A percentile compares a stretch with the other conserved stretches of the same genome.
phyloP scores from a whole-genome alignment of 2,888 invertebrate genomes.

The Athalia circularis region DNA sequence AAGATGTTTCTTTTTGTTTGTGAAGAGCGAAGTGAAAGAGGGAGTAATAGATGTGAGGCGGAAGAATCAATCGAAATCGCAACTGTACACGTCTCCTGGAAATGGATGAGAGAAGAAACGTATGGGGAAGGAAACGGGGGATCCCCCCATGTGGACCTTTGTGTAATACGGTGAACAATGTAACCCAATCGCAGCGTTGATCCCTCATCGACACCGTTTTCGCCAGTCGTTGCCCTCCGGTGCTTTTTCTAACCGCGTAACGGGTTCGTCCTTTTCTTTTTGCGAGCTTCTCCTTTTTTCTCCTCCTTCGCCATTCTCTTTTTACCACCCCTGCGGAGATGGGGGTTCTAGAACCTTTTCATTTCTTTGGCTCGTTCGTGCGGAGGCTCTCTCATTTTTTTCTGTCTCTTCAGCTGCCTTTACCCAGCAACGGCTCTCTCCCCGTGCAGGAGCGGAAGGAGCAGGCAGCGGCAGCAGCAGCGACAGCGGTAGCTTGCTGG shows the following conservation, averaged over 20 bases:
- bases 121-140: not conserved
- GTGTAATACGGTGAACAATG: constrained; percentile 56
- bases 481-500: not conserved
- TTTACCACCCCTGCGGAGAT: not conserved
- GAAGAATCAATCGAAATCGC: constrained; percentile 28
- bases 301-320: not conserved
- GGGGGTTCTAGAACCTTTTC: constrained; percentile 21
- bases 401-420: constrained; percentile 1
- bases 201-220: constrained; percentile 43
- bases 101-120: constrained; percentile 20
- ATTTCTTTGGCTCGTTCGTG: not conserved
- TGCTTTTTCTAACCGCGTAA: constrained; percentile 4
- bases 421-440: not conserved
- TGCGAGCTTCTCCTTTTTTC: not conserved
- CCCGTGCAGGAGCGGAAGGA: not conserved
- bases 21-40: not conserved
- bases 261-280: not conserved
- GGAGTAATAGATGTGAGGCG: not conserved
- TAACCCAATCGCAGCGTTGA: constrained; percentile 55
- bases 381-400: not conserved
- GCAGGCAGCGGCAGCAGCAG: not conserved
- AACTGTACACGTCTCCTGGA: constrained; percentile 13
- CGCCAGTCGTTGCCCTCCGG: constrained; percentile 1
- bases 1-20: not conserved
- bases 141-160: constrained; percentile 48